Conservation (phyloP, 2,113 vertebrate species). For the Rana temporaria region DNA sequence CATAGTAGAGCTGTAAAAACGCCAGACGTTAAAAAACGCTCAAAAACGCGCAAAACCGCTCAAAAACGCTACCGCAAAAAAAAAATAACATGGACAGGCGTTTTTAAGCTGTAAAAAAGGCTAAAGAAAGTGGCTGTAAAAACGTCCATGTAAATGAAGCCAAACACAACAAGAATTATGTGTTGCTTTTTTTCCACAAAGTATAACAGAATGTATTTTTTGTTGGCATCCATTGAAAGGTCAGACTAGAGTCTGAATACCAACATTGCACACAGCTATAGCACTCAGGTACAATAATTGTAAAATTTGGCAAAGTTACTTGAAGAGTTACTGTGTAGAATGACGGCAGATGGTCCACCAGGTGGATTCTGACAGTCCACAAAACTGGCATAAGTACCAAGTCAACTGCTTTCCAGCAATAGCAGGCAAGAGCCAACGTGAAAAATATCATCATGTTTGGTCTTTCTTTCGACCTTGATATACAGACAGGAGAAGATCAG, state of each 20-base stretch:
- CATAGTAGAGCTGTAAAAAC: too few relatives aligned
- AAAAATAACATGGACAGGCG: too few relatives aligned
- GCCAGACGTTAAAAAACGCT: too few relatives aligned
- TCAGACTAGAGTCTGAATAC: constrained; percentile 9
- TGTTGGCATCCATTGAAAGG: background rate
- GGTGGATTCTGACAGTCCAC: constrained; percentile 63
- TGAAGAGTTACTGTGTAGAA: constrained; percentile 33
- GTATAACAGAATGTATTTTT: background rate
- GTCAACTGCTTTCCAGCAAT: constrained; percentile 68
- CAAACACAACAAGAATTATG: too few relatives aligned
- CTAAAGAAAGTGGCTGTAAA: too few relatives aligned
- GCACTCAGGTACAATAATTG: constrained; percentile 12
- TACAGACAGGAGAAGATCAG: background rate
- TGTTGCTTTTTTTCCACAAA: too few relatives aligned
- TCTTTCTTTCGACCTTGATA: constrained; percentile 53
- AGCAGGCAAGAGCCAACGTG: constrained; percentile 62
- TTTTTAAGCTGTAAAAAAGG: too few relatives aligned
- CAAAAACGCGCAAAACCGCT: too few relatives aligned
- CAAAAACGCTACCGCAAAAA: too few relatives aligned
- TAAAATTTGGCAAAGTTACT: background rate
- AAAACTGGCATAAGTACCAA: constrained; percentile 64
- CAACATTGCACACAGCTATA: background rate
- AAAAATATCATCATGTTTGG: constrained; percentile 60
- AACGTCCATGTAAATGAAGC: too few relatives aligned
- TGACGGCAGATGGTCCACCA: constrained; percentile 69